Conservation (phyloP, 2,888 invertebrate genomes). For the Psylliodes chrysocephalus region DNA sequence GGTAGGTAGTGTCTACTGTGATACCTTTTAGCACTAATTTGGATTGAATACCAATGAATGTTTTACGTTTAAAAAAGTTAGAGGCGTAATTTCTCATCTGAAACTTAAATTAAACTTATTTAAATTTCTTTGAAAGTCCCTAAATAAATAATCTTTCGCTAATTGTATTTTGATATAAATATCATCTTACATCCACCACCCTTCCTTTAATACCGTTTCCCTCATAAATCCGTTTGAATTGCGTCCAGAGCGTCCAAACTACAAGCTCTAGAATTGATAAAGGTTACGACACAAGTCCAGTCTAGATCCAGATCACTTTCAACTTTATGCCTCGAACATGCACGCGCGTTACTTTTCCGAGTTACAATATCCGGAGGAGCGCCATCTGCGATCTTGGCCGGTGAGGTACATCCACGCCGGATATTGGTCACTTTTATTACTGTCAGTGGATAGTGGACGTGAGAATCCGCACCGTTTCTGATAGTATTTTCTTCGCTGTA, state of each 20-base stretch:
- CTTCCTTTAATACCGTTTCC: not conserved
- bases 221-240: not conserved
- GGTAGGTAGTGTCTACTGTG: no score
- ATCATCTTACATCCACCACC: not conserved
- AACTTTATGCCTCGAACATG: constrained; percentile 54
- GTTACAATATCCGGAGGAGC: constrained; percentile 61
- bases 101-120: no score
- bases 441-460: constrained; percentile 62
- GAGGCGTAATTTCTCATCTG: no score
- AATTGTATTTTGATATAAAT: no score
- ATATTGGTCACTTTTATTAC: constrained; percentile 66
- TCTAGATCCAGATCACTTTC: constrained; percentile 40
- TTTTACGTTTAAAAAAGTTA: no score
- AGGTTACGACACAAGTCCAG: constrained; percentile 27
- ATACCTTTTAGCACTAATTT: no score
- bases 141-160: no score
- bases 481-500: constrained; percentile 31
- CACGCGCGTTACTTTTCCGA: constrained; percentile 53
- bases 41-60: no score
- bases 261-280: constrained; percentile 27
- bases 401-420: constrained; percentile 52
- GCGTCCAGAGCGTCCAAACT: not conserved
- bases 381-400: constrained; percentile 47
- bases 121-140: no score
- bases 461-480: constrained; percentile 52